phyloP scores from a whole-genome alignment of 2,888 invertebrate genomes.

The Priapulus caudatus region DNA sequence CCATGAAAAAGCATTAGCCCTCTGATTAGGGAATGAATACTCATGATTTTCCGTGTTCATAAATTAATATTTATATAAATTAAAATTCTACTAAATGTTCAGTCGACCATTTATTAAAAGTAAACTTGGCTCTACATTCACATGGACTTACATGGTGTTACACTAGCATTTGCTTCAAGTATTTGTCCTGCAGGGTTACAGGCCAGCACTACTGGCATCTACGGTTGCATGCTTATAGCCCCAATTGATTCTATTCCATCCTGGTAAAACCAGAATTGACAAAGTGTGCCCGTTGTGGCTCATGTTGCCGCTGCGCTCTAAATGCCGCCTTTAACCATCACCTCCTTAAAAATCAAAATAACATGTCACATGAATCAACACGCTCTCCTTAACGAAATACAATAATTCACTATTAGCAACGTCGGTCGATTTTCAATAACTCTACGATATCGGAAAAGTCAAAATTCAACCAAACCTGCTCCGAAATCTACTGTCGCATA shows the following conservation, averaged over 20 bases:
- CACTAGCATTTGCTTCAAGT: constrained; percentile 34
- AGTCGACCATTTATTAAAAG: no score
- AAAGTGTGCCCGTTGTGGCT: constrained; percentile 57
- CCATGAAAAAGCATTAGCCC: no score
- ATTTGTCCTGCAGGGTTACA: constrained; percentile 46
- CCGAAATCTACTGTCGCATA: constrained; percentile 60
- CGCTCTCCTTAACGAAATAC: no score
- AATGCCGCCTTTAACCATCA: constrained; percentile 24
- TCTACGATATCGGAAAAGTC: constrained; percentile 4
- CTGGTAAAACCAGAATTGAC: constrained; percentile 80
- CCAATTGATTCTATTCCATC: constrained; percentile 91
- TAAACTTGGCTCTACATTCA: no score
- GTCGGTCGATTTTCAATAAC: not conserved
- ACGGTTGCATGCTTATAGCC: constrained; percentile 51
- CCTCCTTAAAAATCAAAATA: constrained; percentile 18
- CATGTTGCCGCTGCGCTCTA: constrained; percentile 39
- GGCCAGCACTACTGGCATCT: constrained; percentile 44
- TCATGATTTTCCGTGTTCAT: no score
- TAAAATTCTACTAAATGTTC: no score
- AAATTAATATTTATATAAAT: no score
- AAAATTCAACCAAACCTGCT: constrained; percentile 41
- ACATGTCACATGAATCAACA: no score
- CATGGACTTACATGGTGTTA: not conserved
- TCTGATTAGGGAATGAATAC: no score
- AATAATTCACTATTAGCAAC: not conserved